Evolutionary conservation across 2,888 invertebrate species (phyloP), one percentile per base, ranked within the genome.

Genomic region (Serripes groenlandicus): DNA sequence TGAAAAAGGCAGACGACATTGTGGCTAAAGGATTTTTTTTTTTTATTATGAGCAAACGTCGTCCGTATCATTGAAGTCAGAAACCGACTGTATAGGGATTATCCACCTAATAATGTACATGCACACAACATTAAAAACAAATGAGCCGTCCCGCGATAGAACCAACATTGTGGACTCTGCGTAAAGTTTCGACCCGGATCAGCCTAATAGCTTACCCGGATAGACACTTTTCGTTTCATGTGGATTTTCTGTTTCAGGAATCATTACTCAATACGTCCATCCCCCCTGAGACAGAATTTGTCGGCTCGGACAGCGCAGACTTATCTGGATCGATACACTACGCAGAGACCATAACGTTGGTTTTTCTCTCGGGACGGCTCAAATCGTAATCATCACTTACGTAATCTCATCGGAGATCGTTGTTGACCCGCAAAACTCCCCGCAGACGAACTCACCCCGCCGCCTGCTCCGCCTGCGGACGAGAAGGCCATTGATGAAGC

Each of bases 401-500:
- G 42, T 15, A 21, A 23, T 66, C 34, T 35, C 1, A 66, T 23
- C 18, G 37, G 66, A 9, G 66, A 37, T 42, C 66, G 37, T 23
- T 15, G 23, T 26, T 32, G n/a, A 18, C 66, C 66, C 5, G 66
- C 37, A 1, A 23, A 37, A 28, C 66, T 66, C 42, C 66, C 42
- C 23, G 66, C n/a, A 4, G 66, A 66, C 1, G 66, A 66, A 23
- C 66, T 66, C n/a, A 42, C 30, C 42, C 66, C n/a, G 28, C 71
- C 72, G 23, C 75, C 77, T 11, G 66, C 30, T 32, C 66, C n/a
- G 28, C 71, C 72, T 26, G 78, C 77, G 1, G 60, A 30, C 2
- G 75, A 70, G 18, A 71, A 70, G 26, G 74, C 73, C 9, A 66
- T 52, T 30, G 81, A 74, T n/a, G 71, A 64, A 11, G 66, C 15